These are phyloP conservation scores for Buphagus erythrorhynchus DNA, from an alignment of 2,797 vertebrate genomes.

Conservation along the genomic window DNA sequence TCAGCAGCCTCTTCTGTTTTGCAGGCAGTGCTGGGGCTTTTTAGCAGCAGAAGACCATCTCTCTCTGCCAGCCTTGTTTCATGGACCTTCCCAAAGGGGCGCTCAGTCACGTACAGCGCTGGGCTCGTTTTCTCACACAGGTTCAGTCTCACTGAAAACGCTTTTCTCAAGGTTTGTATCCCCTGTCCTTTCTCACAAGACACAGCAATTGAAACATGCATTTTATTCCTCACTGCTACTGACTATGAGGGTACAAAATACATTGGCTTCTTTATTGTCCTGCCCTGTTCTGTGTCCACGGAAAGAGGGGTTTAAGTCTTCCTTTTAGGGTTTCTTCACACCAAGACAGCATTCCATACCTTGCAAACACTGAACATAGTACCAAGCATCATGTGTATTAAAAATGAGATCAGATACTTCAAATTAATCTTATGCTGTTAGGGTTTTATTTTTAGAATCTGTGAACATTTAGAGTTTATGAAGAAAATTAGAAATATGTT, in stretches of 20 bases:
- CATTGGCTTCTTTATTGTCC: background rate
- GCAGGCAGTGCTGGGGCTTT: slow-evolving; percentile 32
- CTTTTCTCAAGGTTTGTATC: slow-evolving; percentile 4
- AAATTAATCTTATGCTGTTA: slow-evolving; percentile 53
- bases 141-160: background rate
- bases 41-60: background rate
- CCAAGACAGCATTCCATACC: background rate
- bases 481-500: slow-evolving; percentile 47
- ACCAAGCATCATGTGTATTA: slow-evolving; percentile 43
- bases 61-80: background rate
- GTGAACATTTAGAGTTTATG: slow-evolving; percentile 55
- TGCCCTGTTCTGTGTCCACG: background rate
- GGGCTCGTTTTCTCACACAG: background rate
- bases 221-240: slow-evolving; percentile 12
- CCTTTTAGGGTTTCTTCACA: slow-evolving; percentile 56
- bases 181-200: background rate
- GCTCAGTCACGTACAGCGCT: background rate
- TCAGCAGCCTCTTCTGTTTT: slow-evolving; percentile 31
- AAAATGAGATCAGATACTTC: slow-evolving; percentile 62
- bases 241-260: background rate
- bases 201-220: background rate
- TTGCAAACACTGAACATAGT: slow-evolving; percentile 18
- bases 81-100: background rate
- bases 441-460: slow-evolving; percentile 67
- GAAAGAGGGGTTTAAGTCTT: slow-evolving; percentile 7